Evolutionary conservation across 2,888 invertebrate genomes (phyloP).

Genomic region (Chirona hameri): DNA sequence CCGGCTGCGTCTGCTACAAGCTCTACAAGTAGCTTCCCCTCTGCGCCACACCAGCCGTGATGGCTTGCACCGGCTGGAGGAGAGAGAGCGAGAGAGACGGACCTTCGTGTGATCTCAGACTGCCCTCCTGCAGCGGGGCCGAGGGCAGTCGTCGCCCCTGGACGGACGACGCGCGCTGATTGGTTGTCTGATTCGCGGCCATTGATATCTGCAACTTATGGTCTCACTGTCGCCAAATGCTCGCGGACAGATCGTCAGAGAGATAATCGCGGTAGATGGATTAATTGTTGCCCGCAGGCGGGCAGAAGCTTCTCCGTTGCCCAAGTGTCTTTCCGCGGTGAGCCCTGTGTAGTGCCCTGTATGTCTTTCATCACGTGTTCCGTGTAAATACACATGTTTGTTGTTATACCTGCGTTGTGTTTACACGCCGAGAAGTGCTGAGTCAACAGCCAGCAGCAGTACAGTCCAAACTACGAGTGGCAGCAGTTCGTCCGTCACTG

Average conservation of each 20-base stretch:
- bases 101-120: not conserved
- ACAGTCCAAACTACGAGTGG: too few species aligned
- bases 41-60: too few species aligned
- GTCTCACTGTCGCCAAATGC: not conserved
- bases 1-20: slow-evolving; percentile 26
- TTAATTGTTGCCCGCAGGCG: not conserved
- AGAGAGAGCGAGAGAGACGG: too few species aligned
- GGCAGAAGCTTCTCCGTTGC: not conserved
- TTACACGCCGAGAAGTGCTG: not conserved
- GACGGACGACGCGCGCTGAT: not conserved
- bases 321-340: not conserved
- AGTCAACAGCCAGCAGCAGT: too few species aligned
- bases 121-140: too few species aligned
- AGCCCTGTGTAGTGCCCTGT: not conserved
- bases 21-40: not conserved
- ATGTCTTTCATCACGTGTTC: not conserved
- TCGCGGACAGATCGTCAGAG: not conserved
- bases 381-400: slow-evolving; percentile 13
- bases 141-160: not conserved
- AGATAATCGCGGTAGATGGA: not conserved
- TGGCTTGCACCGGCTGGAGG: too few species aligned
- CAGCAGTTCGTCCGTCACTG: too few species aligned
- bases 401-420: not conserved
- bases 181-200: not conserved
- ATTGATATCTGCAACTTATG: not conserved